These are phyloP conservation scores for Bombus picipes DNA, from an alignment of 1,140 invertebrate species.

Conservation along the genomic window DNA sequence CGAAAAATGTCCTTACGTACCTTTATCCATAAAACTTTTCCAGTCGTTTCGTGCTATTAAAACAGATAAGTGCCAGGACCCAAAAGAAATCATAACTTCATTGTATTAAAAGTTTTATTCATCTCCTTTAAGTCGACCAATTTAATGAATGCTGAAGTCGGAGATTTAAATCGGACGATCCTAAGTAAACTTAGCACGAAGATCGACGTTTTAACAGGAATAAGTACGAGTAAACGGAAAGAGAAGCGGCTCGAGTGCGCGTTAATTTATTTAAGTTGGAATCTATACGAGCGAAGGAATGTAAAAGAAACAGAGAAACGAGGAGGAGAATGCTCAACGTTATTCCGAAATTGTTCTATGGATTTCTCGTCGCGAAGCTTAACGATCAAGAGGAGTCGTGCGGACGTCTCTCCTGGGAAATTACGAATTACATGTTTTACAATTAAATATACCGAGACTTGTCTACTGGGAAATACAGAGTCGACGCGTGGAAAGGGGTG, in stretches of 20 bases:
- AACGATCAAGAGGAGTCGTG: constrained; percentile 31
- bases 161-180: constrained; percentile 7
- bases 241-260: background rate
- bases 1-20: background rate
- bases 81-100: too few relatives aligned
- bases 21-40: background rate
- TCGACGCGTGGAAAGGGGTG: background rate
- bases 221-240: background rate
- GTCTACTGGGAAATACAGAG: constrained; percentile 49
- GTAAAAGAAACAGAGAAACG: background rate
- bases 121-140: background rate
- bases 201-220: background rate
- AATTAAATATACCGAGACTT: constrained; percentile 58
- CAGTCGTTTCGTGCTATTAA: background rate
- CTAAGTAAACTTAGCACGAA: background rate
- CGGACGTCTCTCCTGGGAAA: constrained; percentile 52
- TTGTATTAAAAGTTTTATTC: background rate
- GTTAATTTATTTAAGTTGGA: constrained; percentile 33
- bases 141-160: background rate
- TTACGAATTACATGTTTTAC: constrained; percentile 67
- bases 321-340: background rate
- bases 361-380: constrained; percentile 40
- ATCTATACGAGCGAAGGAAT: background rate
- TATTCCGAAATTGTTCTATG: constrained; percentile 32
- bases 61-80: background rate